Percentiles rank a stretch among this genome's conserved stretches.
Evolutionary conservation across 1,140 invertebrate species (phyloP).

Genomic region (Trichonephila inaurata): DNA sequence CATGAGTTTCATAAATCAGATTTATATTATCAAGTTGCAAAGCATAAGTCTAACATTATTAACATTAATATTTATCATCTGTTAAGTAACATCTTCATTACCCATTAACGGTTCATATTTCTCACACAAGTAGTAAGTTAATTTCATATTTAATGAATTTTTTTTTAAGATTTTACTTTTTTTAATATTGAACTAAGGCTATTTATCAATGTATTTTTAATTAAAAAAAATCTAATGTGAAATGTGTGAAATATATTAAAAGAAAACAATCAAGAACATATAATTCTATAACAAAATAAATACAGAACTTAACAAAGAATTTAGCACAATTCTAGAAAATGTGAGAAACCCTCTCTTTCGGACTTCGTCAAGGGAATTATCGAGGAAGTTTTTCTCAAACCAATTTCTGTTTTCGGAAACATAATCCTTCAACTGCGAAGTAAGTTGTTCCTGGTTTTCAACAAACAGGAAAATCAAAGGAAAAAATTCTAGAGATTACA

Average conservation of each 20-base stretch:
- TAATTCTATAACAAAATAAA: neutral
- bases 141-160: too few relatives aligned
- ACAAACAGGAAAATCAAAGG: conserved; percentile 18
- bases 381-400: neutral
- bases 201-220: too few relatives aligned
- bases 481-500: conserved; percentile 9
- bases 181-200: too few relatives aligned
- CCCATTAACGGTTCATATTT: too few relatives aligned
- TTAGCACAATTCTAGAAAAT: neutral
- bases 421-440: conserved; percentile 35
- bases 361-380: neutral
- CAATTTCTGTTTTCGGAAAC: conserved; percentile 9
- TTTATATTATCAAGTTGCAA: too few relatives aligned
- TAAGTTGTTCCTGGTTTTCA: conserved; percentile 31
- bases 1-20: too few relatives aligned
- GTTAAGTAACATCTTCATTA: too few relatives aligned
- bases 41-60: too few relatives aligned
- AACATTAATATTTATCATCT: too few relatives aligned
- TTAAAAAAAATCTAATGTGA: neutral
- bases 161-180: too few relatives aligned
- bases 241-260: neutral
- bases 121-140: too few relatives aligned
- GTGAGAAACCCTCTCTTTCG: neutral
- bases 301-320: neutral
- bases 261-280: neutral